A percentile compares a stretch with the other conserved stretches of the same genome.
Conservation (phyloP, 2,113 vertebrate species). For the Ictalurus furcatus region DNA sequence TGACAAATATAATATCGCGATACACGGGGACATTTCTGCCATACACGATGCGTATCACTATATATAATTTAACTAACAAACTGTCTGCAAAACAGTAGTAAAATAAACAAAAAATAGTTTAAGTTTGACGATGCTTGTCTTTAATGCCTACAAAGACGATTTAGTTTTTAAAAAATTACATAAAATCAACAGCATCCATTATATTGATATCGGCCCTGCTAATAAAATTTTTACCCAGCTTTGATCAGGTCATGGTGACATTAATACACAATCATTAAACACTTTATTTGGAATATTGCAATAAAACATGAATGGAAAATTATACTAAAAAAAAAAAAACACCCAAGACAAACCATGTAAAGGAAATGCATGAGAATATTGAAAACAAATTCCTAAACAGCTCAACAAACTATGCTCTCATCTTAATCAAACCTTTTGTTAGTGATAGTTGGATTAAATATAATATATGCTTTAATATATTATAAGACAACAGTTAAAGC, state of each 20-base stretch:
- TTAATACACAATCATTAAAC: background rate
- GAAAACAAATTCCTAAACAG: background rate
- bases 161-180: too few relatives aligned
- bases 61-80: too few relatives aligned
- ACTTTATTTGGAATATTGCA: slow-evolving; percentile 40
- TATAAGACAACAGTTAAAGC: background rate
- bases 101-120: too few relatives aligned
- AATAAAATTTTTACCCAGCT: background rate
- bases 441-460: background rate
- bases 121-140: too few relatives aligned
- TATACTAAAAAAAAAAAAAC: background rate
- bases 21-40: too few relatives aligned
- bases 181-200: too few relatives aligned
- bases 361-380: background rate
- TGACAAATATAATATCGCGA: too few relatives aligned
- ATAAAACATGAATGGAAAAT: background rate
- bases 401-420: background rate
- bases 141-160: too few relatives aligned
- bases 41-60: too few relatives aligned
- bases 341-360: background rate
- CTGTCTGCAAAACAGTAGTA: too few relatives aligned
- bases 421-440: background rate
- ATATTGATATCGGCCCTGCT: too few relatives aligned
- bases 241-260: background rate
- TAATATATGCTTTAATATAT: background rate